Evolutionary conservation across 2,797 vertebrate genomes (phyloP).

Genomic region (Myotis daubentonii): DNA sequence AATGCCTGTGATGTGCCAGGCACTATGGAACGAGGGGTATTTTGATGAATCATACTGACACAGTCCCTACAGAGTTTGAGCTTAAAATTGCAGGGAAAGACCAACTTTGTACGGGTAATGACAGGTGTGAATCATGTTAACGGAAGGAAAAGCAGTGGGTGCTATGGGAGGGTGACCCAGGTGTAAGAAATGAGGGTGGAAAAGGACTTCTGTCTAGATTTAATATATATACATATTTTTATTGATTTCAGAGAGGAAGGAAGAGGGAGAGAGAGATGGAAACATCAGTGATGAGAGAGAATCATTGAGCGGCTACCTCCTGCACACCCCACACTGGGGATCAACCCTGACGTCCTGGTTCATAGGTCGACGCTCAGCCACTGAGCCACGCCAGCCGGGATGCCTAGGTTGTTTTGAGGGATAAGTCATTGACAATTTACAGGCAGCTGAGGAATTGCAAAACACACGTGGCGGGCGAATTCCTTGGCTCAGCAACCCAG

Average conservation of each 20-base stretch:
- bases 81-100: not conserved
- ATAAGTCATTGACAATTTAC: not conserved
- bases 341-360: too few species aligned
- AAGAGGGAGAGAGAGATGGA: too few species aligned
- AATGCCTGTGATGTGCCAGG: not conserved
- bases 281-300: too few species aligned
- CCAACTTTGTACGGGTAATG: not conserved
- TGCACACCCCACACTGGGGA: too few species aligned
- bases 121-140: not conserved
- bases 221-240: too few species aligned
- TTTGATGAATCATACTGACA: not conserved
- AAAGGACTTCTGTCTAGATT: not conserved
- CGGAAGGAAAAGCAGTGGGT: not conserved
- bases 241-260: too few species aligned
- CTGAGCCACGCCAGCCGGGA: too few species aligned
- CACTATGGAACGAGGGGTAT: not conserved
- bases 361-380: too few species aligned
- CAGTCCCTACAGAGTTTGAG: not conserved
- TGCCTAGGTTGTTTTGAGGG: not conserved
- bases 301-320: too few species aligned
- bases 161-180: not conserved
- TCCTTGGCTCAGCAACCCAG: not conserved
- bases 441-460: not conserved
- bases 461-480: not conserved
- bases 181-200: not conserved